Evolutionary conservation across 2,113 vertebrate genomes (phyloP), one percentile per base, ranked within the genome.

Genomic region (Chamaea fasciata): DNA sequence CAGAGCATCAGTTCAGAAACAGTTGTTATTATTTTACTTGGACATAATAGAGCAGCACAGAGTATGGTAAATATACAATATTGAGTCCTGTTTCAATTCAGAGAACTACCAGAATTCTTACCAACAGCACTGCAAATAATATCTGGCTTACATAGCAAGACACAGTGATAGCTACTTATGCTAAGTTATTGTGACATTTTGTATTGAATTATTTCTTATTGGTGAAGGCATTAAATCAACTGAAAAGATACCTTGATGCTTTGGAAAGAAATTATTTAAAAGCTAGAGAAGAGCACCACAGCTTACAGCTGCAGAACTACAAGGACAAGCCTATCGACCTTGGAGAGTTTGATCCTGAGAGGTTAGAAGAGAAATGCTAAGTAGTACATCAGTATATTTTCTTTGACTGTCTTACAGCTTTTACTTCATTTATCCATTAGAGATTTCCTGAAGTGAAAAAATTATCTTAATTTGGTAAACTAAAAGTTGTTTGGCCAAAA

Each of bases 181-280:
- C 47, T 55, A 70, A 83, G 31, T 65, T 42, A 67, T 49, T 20
- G 11, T 60, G 35, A 65, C n/a, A 74, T 73, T 86, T 75, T 53
- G 28, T 71, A 78, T 83, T 63, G 37, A 87, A 91, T 59, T 89
- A 56, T 89, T 75, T 94, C 93, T 94, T 67, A n/a, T 57, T 62
- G 44, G n/a, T 93, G 11, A 94, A 99, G 99, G 97, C 98, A 76
- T 96, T 99, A 91, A 97, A 98, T 92, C 97, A 98, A 86, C 95
- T 99, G 92, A 98, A 98, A 97, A 98, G 97, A 83, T 95, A 97
- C 64, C 98, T 99, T 59, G 97, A 98, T 93, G 97, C 97, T 65
- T 95, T 99, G 95, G 98, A 99, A 95, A 98, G 97, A 92, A 98
- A 98, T 82, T 99, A 99, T 87, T 97, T 99, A 96, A 97, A 96